A percentile compares a stretch with the other conserved stretches of the same genome.
Conservation (phyloP, 2,888 invertebrate genomes). For the Drosophila demipolita region DNA sequence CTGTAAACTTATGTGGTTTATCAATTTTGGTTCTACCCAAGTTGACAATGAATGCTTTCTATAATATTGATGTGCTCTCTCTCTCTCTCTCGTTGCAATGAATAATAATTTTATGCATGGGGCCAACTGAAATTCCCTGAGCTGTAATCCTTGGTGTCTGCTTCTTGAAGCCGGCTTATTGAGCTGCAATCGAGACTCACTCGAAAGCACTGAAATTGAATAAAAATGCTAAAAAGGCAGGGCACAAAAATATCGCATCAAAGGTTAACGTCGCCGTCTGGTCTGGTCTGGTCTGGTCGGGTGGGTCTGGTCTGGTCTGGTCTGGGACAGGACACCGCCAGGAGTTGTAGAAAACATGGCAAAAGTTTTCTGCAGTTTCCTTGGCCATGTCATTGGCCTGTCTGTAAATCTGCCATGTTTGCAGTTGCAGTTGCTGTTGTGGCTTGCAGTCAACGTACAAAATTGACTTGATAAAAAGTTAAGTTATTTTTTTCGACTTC, state of each 20-base stretch:
- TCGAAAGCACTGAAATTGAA: conserved; percentile 62
- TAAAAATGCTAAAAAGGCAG: conserved; percentile 56
- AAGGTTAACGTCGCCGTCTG: conserved; percentile 75
- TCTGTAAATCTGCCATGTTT: conserved; percentile 56
- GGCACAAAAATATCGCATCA: conserved; percentile 54
- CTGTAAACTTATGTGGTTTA: conserved; percentile 21
- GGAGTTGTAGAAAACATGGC: conserved; percentile 52
- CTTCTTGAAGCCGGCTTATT: conserved; percentile 60
- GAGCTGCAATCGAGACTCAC: conserved; percentile 69
- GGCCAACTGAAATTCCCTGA: conserved; percentile 44
- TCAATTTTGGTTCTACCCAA: conserved; percentile 11
- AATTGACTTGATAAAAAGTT: conserved; percentile 79
- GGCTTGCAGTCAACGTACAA: conserved; percentile 74
- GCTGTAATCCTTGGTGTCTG: conserved; percentile 44
- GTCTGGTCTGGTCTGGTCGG: conserved; percentile 75
- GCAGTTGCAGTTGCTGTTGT: conserved; percentile 46
- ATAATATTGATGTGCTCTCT: conserved; percentile 53
- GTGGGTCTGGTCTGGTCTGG: conserved; percentile 63
- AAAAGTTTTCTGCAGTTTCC: conserved; percentile 62
- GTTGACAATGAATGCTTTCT: conserved; percentile 28
- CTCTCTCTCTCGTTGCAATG: conserved; percentile 54
- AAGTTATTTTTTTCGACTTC: conserved; percentile 57
- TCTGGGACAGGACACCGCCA: conserved; percentile 39
- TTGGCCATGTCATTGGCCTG: conserved; percentile 72
- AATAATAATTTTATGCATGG: conserved; percentile 65